Evolutionary conservation across 2,113 vertebrate species (phyloP), one percentile per base, ranked within the genome.

Genomic region (Cyanoramphus novaezelandiae): DNA sequence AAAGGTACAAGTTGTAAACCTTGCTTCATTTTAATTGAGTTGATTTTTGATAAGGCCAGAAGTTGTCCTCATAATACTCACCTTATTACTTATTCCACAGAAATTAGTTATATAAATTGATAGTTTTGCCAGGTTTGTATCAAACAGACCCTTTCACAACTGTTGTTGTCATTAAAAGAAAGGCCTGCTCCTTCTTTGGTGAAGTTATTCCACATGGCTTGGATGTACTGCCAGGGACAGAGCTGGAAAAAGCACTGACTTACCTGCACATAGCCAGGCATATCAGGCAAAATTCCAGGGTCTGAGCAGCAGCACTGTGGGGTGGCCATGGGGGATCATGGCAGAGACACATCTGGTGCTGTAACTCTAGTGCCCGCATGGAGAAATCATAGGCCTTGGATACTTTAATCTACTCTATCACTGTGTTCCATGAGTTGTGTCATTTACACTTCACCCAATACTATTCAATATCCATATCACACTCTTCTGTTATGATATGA

Each of bases 311-410:
- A n/a, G 50, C 7, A 0, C 37, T 6, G 46, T 2, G 3, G 44
- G 62, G 9, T 15, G 25, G 53, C 37, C 37, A 4, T 0, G 0
- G 5, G 2, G 31, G 33, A 41, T 12, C 0, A 0, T 0, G 25
- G 41, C 83, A 65, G 14, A 28, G 59, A 39, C n/a, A 23, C 23
- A 29, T 47, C 18, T 4, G 29, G 6, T 11, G 35, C 64, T 33
- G 20, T 13, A 28, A 31, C 12, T 41, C 13, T 4, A 37, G 31
- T 0, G 1, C 39, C 24, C 0, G 3, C 13, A 19, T 19, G 39
- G 37, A 55, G 52, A 43, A 39, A 35, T 64, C 6, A 18, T 6
- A 3, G 63, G 24, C 14, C n/a, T 12, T 13, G 18, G 41, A 43
- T 63, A 1, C 53, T 82, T 39, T 21, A 1, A 6, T 28, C 43